Conservation (phyloP, 2,797 vertebrate genomes). For the Garrulus glandarius region DNA sequence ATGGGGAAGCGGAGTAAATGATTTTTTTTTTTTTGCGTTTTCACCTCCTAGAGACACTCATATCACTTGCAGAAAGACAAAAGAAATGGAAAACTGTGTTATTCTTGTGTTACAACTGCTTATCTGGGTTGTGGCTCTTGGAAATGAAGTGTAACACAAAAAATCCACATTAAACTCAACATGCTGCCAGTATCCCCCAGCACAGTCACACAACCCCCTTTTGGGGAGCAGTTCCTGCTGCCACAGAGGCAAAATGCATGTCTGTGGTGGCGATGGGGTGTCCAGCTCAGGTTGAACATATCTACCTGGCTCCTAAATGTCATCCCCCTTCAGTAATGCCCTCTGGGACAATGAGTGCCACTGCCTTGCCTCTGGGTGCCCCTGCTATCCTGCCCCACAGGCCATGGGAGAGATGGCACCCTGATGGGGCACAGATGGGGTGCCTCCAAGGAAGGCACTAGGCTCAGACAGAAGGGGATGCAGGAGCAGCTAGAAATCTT, state of each 20-base stretch:
- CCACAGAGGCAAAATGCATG: neutral
- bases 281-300: neutral
- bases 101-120: neutral
- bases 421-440: accelerated
- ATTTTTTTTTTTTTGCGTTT: neutral
- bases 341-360: neutral
- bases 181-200: neutral
- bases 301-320: neutral
- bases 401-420: neutral
- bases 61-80: neutral
- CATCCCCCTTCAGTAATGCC: neutral
- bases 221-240: neutral
- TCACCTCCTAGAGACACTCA: neutral
- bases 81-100: neutral
- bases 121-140: accelerated
- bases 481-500: neutral
- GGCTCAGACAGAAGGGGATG: neutral
- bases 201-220: neutral
- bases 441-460: neutral
- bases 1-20: neutral
- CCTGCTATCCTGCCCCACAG: accelerated
- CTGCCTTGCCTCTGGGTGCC: neutral
- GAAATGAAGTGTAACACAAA: neutral
- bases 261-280: accelerated
- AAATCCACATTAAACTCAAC: neutral